Base-by-base conservation (phyloP, 23 tunicate genomes). In the Halocynthia aurantium region DNA sequence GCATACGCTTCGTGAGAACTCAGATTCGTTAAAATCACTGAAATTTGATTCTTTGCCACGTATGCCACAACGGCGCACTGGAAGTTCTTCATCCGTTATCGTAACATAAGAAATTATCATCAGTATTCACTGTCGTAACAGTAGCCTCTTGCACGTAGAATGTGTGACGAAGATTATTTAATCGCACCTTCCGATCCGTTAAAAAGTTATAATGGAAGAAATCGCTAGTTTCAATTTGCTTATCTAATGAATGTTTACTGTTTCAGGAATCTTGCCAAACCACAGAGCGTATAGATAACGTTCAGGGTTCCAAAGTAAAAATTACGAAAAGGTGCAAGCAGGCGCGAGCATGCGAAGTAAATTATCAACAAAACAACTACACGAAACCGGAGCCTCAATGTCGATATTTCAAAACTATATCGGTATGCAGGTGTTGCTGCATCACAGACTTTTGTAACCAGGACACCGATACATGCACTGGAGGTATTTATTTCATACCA, bases 351-450 rank as follows among this genome's bases (percentile, higher is more conserved):
- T 65, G 70, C 31, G 49, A 65, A 15, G 31, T 20, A 20, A 65
- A 65, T 6, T 65, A 20, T 49, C 22, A 15, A 65, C 70, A 65
- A 65, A 65, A 65, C 70, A 65, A 65, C 22, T 20, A 15, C 10
- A 65, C 10, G 70, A 65, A 15, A 65, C 22, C 22, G 0, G 31
- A 65, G 22, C 31, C 70, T 20, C 70, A 65, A 15, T 65, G 70
- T 6, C 22, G 19, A 65, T 65, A 65, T 65, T 65, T 65, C 19
- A 65, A 65, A 65, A 65, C 22, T 65, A 40, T 20, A 15, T 87
- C 93, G 17, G 93, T 87, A 18, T 87, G 93, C 44, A 76, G 93
- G 64, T 87, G 93, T 53, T 87, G 93, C 57, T 87, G 93, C 53
- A 82, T 10, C 63, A 70, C 85, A 12, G 86, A 87, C 57, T 81